Evolutionary conservation across 2,113 vertebrate species (phyloP), one percentile per base, ranked within the genome.

Genomic region (Pygoscelis antarcticus): DNA sequence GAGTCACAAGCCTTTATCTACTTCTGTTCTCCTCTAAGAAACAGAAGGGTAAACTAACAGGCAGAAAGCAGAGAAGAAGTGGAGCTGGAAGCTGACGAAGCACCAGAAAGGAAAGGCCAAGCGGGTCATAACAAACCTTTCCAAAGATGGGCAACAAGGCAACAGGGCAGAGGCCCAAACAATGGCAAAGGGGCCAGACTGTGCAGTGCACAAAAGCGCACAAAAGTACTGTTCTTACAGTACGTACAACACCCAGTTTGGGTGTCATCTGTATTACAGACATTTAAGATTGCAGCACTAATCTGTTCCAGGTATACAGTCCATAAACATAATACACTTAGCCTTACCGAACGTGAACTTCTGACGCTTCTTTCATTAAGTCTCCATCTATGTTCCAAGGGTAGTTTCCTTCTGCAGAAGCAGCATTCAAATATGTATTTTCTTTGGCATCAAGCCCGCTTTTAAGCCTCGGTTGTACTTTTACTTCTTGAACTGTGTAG

Each of bases 301-400:
- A 23, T 70, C 64, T 76, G 17, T n/a, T 58, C 13, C 5, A 54
- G 52, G 11, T 23, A n/a, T 7, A 10, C 18, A 14, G 22, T 18
- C 49, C 74, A 25, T 54, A 58, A 89, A 46, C 4, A 5, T 40
- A 40, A 32, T 27, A 55, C 34, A 55, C 34, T 57, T 70, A 30
- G 40, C 80, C 97, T 96, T 97, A 99, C 99, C 98, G 98, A 88
- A 99, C 74, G 4, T 98, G 98, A 87, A 99, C 94, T 84, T 99
- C 98, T 34, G 98, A 98, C 18, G 98, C 66, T 66, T 89, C 97
- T 95, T 98, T 97, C 96, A 99, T 94, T 96, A 99, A 97, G 81
- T 99, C 98, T 38, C 99, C 99, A 65, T 99, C 99, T 83, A 99
- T 96, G 87, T 99, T 99, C 99, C 98, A 99, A 69, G 98, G 98